These are phyloP conservation scores for Torymus tubicola DNA, from an alignment of 2,888 invertebrate species.

Conservation along the genomic window DNA sequence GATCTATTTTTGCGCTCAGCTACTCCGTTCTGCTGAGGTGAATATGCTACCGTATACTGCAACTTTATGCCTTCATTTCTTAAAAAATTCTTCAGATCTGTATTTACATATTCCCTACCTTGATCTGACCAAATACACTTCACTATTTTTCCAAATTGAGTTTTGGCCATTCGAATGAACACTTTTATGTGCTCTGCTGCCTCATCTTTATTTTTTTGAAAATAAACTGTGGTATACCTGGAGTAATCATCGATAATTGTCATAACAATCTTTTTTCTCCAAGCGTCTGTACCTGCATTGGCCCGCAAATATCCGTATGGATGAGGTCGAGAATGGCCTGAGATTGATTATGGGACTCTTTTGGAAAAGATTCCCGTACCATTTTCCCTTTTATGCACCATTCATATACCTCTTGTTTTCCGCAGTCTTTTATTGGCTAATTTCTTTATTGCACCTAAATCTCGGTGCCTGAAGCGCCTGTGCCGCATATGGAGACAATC, in stretches of 20 bases:
- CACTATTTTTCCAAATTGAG: constrained; percentile 48
- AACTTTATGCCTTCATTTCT: constrained; percentile 61
- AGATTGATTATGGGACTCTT: background rate
- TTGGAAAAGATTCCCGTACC: constrained; percentile 9
- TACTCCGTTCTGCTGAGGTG: constrained; percentile 64
- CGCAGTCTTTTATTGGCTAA: constrained; percentile 1
- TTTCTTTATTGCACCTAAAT: background rate
- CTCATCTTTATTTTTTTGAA: background rate
- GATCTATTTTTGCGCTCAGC: constrained; percentile 63
- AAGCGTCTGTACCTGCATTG: no score
- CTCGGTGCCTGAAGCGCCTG: no score
- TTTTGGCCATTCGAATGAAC: constrained; percentile 36
- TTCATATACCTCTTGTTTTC: background rate
- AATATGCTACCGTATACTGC: constrained; percentile 61
- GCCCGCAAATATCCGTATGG: constrained; percentile 8
- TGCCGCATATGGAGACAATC: constrained; percentile 27
- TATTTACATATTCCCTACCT: constrained; percentile 63
- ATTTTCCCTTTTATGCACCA: constrained; percentile 35
- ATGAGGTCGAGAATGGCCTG: background rate
- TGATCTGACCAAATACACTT: constrained; percentile 52
- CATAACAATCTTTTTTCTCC: no score
- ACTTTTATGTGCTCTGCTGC: background rate
- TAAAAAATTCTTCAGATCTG: no score
- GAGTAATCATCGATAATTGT: no score
- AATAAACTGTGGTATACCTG: no score